Base-by-base conservation (phyloP, 2,888 invertebrate species). In the Heliconius charithonia region DNA sequence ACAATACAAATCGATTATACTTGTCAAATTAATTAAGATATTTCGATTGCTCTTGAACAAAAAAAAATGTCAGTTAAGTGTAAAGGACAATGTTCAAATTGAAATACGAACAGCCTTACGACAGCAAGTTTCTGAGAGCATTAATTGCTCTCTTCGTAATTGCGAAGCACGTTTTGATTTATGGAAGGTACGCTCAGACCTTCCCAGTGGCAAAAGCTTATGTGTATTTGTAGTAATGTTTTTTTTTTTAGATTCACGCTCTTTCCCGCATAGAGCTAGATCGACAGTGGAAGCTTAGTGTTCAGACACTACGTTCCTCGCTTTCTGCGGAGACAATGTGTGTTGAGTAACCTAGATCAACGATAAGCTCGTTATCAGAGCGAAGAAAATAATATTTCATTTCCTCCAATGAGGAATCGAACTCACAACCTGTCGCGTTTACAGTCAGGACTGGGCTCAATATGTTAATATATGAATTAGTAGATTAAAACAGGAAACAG, bases 141-240 rank as follows among this genome's bases (percentile, higher is more conserved):
- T 81, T 79, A 76, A 79, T 81, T 79, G 77, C 67, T 74, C 76
- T 76, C 77, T 76, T 78, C 69, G 69, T 81, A 79, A 78, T 79
- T 79, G 79, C 74, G 76, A 70, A 27, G 27, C 66, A 29, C 63
- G 70, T 81, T n/a, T 78, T 81, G 78, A 78, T 79, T 79, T 76
- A 78, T 71, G 78, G 74, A 62, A 79, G 63, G 19, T 65, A 45
- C 65, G 51, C 63, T 67, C 63, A 76, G 70, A 77, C 74, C 70
- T 62, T 62, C 41, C 41, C 19, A 27, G 62, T 71, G 37, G 63
- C 72, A 78, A 75, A 78, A n/a, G 74, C 56, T 41, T 77, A 73
- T 66, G 66, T 75, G 59, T 75, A 70, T 75, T 67, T 27, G 62
- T 27, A 65, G 10, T 29, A 59, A 63, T 75, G 67, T 77, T 22